Evolutionary conservation across 2,888 invertebrate species (phyloP), one percentile per base, ranked within the genome.

Genomic region (Oligia strigilis): DNA sequence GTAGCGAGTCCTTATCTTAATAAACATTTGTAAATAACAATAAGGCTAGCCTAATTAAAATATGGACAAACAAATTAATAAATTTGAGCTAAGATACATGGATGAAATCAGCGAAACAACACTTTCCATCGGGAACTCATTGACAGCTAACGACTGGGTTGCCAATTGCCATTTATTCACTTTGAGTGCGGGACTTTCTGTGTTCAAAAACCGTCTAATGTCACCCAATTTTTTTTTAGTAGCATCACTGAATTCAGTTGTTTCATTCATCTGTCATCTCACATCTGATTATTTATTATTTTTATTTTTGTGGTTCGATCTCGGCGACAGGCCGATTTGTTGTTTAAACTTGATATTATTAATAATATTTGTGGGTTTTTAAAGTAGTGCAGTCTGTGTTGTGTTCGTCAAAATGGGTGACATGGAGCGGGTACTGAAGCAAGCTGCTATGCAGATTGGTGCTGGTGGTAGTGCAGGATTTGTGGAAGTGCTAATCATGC

Each of bases 401-500:
- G 64, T 73, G 36, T 74, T 74, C 14, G 17, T 14, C 55, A 94
- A 90, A 89, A 97, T 97, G 96, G 87, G 94, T 86, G 97, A 97
- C 70, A 83, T 96, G 71, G 95, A 97, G 86, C 95, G 94, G 83
- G 82, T 97, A 79, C 90, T 98, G 65, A 98, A 98, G 93, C 98
- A 98, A 94, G 98, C 98, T 77, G 97, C 97, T 0, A 98, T 99
- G 96, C 99, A 99, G 96, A 98, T 99, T 90, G 98, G 98, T 72
- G 98, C 99, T 83, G 99, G 99, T 83, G 99, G 99, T 77, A 98
- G 98, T 87, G 99, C 99, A 90, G 99, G 99, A 94, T 99, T 99
- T 95, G 98, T 99, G 72, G 99, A 99, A 97, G 99, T 99, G 83
- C 99, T 99, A 94, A 98, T 99, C 75, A 99, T 99, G 99, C 99